These are phyloP conservation scores for Zaprionus camerounensis DNA, from an alignment of 1,140 invertebrate genomes.

Conservation along the genomic window DNA sequence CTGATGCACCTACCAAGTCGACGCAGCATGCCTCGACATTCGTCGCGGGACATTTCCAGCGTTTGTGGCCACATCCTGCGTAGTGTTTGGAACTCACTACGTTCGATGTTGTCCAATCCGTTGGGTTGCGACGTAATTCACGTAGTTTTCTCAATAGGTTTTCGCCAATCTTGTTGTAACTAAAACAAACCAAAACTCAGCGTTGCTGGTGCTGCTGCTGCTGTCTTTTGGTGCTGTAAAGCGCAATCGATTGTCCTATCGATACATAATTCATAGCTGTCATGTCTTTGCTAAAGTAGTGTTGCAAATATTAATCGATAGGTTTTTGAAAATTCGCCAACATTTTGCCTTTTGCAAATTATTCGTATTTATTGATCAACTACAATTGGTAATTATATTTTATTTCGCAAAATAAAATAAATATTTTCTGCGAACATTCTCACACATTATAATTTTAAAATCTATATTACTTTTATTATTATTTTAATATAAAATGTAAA, in stretches of 20 bases:
- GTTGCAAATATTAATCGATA: constrained; percentile 3
- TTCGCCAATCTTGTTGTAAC: constrained; percentile 55
- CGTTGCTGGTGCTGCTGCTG: constrained; percentile 48
- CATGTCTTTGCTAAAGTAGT: not conserved
- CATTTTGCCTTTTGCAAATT: not conserved
- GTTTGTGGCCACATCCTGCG: constrained; percentile 89
- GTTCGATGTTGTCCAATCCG: constrained; percentile 48
- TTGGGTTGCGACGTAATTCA: constrained; percentile 52
- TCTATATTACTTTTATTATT: not conserved
- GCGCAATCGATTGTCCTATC: constrained; percentile 37
- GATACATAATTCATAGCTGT: constrained; percentile 20
- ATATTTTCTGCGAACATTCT: not conserved
- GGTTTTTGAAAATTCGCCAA: not conserved
- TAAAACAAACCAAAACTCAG: constrained; percentile 56
- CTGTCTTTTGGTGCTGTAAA: constrained; percentile 43
- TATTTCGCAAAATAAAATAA: not conserved
- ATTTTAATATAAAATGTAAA: too few relatives aligned
- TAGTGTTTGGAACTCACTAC: constrained; percentile 56
- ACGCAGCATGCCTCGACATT: constrained; percentile 93
- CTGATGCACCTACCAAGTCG: constrained; percentile 88
- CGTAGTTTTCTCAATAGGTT: constrained; percentile 51
- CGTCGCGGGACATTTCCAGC: constrained; percentile 91
- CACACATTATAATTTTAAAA: too few relatives aligned
- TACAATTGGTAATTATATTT: not conserved
- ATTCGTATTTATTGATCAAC: not conserved